Conservation (phyloP, 2,888 invertebrate genomes). For the Syritta pipiens region DNA sequence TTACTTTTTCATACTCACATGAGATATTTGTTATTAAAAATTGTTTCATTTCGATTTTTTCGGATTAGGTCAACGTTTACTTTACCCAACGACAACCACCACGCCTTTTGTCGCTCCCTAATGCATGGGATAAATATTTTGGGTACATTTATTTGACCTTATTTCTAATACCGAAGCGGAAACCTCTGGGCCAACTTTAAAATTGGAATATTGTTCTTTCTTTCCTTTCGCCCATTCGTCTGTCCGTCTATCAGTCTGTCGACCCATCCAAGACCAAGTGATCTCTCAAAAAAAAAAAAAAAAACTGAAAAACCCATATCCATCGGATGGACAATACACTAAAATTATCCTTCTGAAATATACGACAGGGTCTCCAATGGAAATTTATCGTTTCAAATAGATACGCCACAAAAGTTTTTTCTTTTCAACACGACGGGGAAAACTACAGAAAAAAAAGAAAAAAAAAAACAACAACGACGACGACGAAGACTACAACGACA, state of each 20-base stretch:
- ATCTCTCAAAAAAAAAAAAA: slow-evolving; percentile 1
- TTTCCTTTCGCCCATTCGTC: slow-evolving; percentile 27
- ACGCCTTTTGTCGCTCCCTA: slow-evolving; percentile 4
- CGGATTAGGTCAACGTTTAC: too few species aligned
- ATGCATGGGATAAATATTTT: slow-evolving; percentile 15
- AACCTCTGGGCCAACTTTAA: slow-evolving; percentile 30
- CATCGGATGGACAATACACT: slow-evolving; percentile 49
- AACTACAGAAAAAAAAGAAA: slow-evolving; percentile 12
- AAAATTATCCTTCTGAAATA: slow-evolving; percentile 50
- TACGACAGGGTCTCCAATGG: slow-evolving; percentile 49
- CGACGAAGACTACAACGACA: slow-evolving; percentile 1
- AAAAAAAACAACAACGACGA: neutral
- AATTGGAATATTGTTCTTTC: slow-evolving; percentile 46
- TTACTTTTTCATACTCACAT: too few species aligned
- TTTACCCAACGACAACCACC: slow-evolving; percentile 8
- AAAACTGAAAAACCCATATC: slow-evolving; percentile 8
- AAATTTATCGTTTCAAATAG: slow-evolving; percentile 64
- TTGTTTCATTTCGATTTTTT: too few species aligned
- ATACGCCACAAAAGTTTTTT: slow-evolving; percentile 55
- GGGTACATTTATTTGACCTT: slow-evolving; percentile 40
- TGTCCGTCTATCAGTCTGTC: too few species aligned
- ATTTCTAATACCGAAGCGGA: slow-evolving; percentile 6
- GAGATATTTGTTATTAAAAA: too few species aligned
- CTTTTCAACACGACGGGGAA: slow-evolving; percentile 1
- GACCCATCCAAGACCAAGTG: slow-evolving; percentile 1